Evolutionary conservation across 2,888 invertebrate genomes (phyloP).

Genomic region (Criorhina ranunculi): DNA sequence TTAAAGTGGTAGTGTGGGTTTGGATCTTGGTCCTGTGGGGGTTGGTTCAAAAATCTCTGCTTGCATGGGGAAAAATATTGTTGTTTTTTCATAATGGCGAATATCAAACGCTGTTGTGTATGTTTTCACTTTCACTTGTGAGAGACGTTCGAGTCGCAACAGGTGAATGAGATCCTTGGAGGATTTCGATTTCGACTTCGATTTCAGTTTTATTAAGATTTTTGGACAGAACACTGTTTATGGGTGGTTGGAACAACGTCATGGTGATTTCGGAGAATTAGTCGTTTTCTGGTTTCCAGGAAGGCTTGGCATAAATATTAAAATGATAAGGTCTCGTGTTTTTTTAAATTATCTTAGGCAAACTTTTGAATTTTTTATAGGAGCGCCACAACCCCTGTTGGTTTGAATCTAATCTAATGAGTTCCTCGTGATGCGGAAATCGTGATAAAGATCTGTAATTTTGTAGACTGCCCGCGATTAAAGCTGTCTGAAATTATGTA

Average conservation of each 20-base stretch:
- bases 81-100: constrained; percentile 69
- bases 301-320: not conserved
- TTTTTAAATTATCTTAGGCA: too few relatives aligned
- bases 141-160: constrained; percentile 24
- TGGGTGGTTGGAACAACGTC: not conserved
- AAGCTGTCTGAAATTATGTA: too few relatives aligned
- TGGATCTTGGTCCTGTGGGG: constrained; percentile 48
- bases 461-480: too few relatives aligned
- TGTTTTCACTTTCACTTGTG: constrained; percentile 62
- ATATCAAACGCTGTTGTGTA: constrained; percentile 49
- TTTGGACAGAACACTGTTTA: not conserved
- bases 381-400: too few relatives aligned
- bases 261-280: not conserved
- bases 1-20: constrained; percentile 23
- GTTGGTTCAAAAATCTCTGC: constrained; percentile 46
- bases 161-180: constrained; percentile 48
- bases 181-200: constrained; percentile 41
- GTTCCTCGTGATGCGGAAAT: too few relatives aligned
- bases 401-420: too few relatives aligned
- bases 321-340: not conserved
- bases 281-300: too few relatives aligned
- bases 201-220: constrained; percentile 15
- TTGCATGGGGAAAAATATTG: constrained; percentile 55
- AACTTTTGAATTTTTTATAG: too few relatives aligned
- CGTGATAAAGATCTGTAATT: too few relatives aligned